phyloP scores from a whole-genome alignment of 2,797 vertebrate species.

The Balearica regulorum region DNA sequence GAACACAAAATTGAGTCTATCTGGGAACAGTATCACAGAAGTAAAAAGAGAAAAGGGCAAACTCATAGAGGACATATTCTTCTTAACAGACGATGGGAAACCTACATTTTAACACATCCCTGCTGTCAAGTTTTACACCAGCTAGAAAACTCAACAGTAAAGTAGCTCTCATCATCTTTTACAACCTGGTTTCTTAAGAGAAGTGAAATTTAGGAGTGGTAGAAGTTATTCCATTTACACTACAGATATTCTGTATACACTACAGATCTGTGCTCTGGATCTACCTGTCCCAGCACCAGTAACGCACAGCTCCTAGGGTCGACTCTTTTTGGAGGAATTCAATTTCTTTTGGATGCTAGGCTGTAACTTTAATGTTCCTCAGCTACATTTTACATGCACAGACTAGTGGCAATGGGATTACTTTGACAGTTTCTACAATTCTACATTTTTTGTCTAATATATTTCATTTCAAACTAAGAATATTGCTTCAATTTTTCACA shows the following conservation, averaged over 20 bases:
- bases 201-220: neutral
- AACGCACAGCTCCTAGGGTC: neutral
- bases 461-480: neutral
- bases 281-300: neutral
- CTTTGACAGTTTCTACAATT: neutral
- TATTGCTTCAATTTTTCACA: neutral
- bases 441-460: neutral
- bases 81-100: neutral
- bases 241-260: neutral
- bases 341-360: neutral
- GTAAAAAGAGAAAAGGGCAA: neutral
- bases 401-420: neutral
- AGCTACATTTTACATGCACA: neutral
- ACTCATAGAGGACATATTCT: neutral
- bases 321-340: neutral
- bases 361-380: neutral
- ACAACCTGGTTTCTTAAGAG: neutral
- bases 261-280: neutral
- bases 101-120: neutral
- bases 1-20: neutral
- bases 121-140: neutral
- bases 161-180: neutral
- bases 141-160: neutral
- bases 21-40: neutral
- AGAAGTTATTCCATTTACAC: rapidly evolving